Evolutionary conservation across 2,113 vertebrate species (phyloP).

Genomic region (Tretioscincus oriximinensis): DNA sequence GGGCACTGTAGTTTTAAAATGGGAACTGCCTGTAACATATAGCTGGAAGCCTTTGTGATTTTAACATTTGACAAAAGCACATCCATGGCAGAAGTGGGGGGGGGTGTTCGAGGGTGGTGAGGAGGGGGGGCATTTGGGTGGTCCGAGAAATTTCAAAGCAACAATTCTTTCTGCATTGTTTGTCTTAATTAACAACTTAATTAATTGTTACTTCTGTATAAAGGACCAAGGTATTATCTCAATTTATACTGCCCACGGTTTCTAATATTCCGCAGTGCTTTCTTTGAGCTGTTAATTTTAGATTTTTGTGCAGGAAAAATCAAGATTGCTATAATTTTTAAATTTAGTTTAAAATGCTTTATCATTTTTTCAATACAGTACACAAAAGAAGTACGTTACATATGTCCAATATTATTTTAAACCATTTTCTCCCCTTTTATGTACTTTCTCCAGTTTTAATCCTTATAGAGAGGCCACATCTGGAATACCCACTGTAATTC

Average conservation of each 20-base stretch:
- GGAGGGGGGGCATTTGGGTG: background rate
- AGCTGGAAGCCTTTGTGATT: slow-evolving; percentile 73
- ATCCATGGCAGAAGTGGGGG: slow-evolving; percentile 4
- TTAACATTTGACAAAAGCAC: slow-evolving; percentile 36
- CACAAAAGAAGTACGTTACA: too few relatives aligned
- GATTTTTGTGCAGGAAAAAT: background rate
- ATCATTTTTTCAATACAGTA: too few relatives aligned
- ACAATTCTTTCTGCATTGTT: slow-evolving; percentile 11
- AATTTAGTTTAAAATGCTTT: too few relatives aligned
- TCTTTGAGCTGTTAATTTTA: background rate
- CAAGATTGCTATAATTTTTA: background rate
- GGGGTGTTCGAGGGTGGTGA: background rate
- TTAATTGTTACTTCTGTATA: background rate
- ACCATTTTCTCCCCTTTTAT: too few relatives aligned
- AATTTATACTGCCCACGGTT: background rate
- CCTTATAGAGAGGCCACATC: too few relatives aligned
- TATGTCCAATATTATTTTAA: too few relatives aligned
- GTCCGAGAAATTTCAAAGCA: slow-evolving; percentile 13
- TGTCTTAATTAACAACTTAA: background rate
- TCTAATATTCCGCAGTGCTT: background rate
- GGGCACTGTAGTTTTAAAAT: slow-evolving; percentile 78
- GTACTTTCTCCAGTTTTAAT: too few relatives aligned
- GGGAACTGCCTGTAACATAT: slow-evolving; percentile 75
- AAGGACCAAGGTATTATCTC: background rate
- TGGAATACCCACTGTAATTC: too few relatives aligned